Evolutionary conservation across 2,888 invertebrate genomes (phyloP).

Genomic region (Tetragonula carbonaria): DNA sequence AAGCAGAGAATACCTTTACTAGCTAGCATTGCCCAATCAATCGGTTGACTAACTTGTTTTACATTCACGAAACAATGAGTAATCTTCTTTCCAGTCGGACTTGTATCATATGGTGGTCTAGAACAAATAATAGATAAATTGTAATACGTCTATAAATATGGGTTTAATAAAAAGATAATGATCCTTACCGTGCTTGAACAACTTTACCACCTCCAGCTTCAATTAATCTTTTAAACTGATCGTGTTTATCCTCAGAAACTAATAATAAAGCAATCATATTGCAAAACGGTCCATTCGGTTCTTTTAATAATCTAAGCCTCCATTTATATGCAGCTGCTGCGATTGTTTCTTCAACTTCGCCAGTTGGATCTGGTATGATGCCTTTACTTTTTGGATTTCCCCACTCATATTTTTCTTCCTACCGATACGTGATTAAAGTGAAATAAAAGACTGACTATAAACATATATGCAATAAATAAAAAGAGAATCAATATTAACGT

Average conservation of each 20-base stretch:
- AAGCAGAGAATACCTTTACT: slow-evolving; percentile 87
- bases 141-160: neutral
- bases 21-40: slow-evolving; percentile 86
- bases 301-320: slow-evolving; percentile 86
- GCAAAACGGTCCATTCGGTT: slow-evolving; percentile 83
- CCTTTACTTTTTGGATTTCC: slow-evolving; percentile 89
- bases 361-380: slow-evolving; percentile 84
- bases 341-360: slow-evolving; percentile 84
- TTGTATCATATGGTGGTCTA: slow-evolving; percentile 80
- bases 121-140: slow-evolving; percentile 36
- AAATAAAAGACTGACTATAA: neutral
- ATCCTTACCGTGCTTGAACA: slow-evolving; percentile 86
- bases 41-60: slow-evolving; percentile 83
- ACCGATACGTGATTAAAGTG: slow-evolving; percentile 5
- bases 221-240: slow-evolving; percentile 89
- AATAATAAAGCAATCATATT: slow-evolving; percentile 86
- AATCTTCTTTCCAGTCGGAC: slow-evolving; percentile 82
- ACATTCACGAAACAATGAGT: slow-evolving; percentile 90
- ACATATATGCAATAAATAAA: neutral
- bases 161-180: neutral
- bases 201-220: slow-evolving; percentile 91
- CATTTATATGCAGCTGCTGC: slow-evolving; percentile 88
- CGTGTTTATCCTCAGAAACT: slow-evolving; percentile 86
- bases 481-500: slow-evolving; percentile 84
- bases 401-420: slow-evolving; percentile 95